Percentiles rank a stretch among this genome's conserved stretches.
phyloP scores from a whole-genome alignment of 2,797 vertebrate genomes.

The Sebastes umbrosus region DNA sequence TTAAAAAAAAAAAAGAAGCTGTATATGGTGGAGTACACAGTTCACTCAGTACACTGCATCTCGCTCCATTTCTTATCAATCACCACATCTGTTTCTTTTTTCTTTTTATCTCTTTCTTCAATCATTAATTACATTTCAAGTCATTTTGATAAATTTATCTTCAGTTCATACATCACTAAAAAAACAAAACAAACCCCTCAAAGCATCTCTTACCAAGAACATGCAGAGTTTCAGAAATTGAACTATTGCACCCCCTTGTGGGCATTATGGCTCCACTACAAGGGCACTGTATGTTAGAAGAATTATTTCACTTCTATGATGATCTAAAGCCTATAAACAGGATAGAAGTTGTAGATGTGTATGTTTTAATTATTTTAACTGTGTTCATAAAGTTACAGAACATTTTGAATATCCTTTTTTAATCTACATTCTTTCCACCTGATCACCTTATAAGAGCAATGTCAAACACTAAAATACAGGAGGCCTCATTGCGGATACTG shows the following conservation, averaged over 20 bases:
- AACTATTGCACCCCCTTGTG: conserved; percentile 62
- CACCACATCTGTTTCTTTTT: neutral
- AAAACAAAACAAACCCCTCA: neutral
- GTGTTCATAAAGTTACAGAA: neutral
- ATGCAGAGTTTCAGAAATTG: conserved; percentile 21
- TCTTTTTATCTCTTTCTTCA: neutral
- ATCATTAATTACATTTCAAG: neutral
- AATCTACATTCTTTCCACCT: neutral
- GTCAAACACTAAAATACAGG: neutral
- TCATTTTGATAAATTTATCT: neutral
- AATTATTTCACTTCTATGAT: neutral
- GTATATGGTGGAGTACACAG: neutral
- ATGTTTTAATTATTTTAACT: neutral
- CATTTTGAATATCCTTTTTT: neutral
- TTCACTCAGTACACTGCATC: neutral
- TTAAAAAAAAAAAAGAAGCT: neutral
- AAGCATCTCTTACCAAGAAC: neutral
- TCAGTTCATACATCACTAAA: neutral
- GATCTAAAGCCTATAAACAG: neutral
- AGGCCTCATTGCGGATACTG: neutral
- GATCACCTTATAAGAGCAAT: neutral
- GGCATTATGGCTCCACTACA: neutral
- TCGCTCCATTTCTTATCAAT: neutral
- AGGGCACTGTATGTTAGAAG: neutral
- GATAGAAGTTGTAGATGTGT: neutral